Evolutionary conservation across 1,140 invertebrate genomes (phyloP).

Genomic region (Orchestia grillus): DNA sequence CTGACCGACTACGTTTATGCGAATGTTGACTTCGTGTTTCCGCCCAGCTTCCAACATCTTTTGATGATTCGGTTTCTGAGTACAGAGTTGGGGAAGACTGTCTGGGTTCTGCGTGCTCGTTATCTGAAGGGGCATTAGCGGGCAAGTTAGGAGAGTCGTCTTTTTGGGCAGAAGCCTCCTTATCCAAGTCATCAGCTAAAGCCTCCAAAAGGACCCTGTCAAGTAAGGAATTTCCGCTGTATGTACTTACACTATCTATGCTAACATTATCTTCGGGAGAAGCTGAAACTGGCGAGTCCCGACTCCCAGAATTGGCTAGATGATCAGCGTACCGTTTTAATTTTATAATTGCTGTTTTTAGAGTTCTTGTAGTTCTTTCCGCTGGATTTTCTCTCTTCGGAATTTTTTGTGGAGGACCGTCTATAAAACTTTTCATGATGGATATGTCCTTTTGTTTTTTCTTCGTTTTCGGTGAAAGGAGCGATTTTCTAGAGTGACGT

Average conservation of each 20-base stretch:
- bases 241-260: not conserved
- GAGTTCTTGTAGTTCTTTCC: not conserved
- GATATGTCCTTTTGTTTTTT: slow-evolving; percentile 33
- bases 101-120: not conserved
- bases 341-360: not conserved
- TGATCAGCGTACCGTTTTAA: slow-evolving; percentile 1
- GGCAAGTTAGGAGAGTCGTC: not conserved
- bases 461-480: not conserved
- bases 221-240: not conserved
- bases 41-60: not conserved
- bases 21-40: not conserved
- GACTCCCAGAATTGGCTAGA: not conserved
- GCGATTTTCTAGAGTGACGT: not conserved
- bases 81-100: not conserved
- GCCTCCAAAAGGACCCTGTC: not conserved
- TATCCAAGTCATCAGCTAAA: not conserved
- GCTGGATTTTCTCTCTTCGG: not conserved
- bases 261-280: not conserved
- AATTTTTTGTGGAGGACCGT: not conserved
- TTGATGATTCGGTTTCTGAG: not conserved
- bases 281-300: not conserved
- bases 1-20: not conserved
- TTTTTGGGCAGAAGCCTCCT: not conserved
- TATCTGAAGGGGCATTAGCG: not conserved
- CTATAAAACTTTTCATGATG: slow-evolving; percentile 19